Conservation (phyloP, 2,797 vertebrate species). For the Acrocephalus scirpaceus region DNA sequence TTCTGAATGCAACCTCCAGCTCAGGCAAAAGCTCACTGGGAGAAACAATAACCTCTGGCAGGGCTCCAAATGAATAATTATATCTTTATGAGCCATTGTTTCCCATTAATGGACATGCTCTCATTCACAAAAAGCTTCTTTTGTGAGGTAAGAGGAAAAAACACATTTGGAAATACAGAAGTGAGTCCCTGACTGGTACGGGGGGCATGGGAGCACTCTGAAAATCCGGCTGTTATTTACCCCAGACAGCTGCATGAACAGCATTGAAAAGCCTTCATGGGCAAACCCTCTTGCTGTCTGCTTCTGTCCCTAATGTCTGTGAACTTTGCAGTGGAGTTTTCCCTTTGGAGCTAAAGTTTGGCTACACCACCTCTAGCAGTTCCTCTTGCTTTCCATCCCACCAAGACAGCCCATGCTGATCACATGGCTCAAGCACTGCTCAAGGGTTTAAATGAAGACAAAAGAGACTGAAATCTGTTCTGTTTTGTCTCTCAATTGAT, state of each 20-base stretch:
- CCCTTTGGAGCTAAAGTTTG: background rate
- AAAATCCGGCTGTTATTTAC: background rate
- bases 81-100: background rate
- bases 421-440: background rate
- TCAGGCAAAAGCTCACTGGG: background rate
- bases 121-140: slow-evolving; percentile 33
- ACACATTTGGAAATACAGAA: background rate
- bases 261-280: background rate
- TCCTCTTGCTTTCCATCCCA: background rate
- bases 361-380: background rate
- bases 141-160: background rate
- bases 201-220: background rate
- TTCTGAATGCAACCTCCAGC: background rate
- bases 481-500: background rate
- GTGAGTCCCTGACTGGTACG: rapidly evolving
- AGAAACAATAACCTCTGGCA: background rate
- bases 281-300: background rate
- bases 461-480: background rate
- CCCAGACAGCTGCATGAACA: background rate
- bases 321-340: background rate
- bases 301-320: background rate
- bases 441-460: background rate
- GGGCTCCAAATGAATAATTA: background rate
- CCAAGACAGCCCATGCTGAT: background rate
- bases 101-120: background rate